These are phyloP conservation scores for Manis pentadactyla DNA, from an alignment of 2,797 vertebrate species.

Conservation along the genomic window DNA sequence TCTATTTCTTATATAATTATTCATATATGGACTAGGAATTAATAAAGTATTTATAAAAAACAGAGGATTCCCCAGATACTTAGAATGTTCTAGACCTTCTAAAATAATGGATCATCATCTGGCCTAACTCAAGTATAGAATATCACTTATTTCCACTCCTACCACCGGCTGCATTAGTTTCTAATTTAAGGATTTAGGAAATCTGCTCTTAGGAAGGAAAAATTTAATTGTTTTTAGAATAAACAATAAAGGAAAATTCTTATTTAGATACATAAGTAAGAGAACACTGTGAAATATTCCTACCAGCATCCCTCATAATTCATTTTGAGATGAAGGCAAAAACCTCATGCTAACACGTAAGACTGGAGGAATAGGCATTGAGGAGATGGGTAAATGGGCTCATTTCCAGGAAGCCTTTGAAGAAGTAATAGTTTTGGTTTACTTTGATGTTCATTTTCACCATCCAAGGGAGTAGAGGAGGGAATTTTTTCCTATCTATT, in stretches of 20 bases:
- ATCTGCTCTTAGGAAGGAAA: not conserved
- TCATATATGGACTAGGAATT: not conserved
- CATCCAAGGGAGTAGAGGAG: not conserved
- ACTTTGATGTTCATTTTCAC: not conserved
- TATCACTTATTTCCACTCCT: not conserved
- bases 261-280: not conserved
- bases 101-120: not conserved
- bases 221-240: not conserved
- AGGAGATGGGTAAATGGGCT: fast-evolving
- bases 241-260: not conserved
- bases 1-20: not conserved
- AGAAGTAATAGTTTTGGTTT: not conserved
- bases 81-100: not conserved
- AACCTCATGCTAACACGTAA: fast-evolving
- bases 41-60: not conserved
- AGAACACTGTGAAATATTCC: not conserved
- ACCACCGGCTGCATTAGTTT: not conserved
- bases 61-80: not conserved
- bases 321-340: not conserved
- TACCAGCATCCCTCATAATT: not conserved
- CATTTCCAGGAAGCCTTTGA: not conserved
- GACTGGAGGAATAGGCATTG: not conserved
- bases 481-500: not conserved
- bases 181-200: not conserved
- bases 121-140: not conserved